Base-by-base conservation (phyloP, 2,113 vertebrate species). In the Tetrao urogallus region DNA sequence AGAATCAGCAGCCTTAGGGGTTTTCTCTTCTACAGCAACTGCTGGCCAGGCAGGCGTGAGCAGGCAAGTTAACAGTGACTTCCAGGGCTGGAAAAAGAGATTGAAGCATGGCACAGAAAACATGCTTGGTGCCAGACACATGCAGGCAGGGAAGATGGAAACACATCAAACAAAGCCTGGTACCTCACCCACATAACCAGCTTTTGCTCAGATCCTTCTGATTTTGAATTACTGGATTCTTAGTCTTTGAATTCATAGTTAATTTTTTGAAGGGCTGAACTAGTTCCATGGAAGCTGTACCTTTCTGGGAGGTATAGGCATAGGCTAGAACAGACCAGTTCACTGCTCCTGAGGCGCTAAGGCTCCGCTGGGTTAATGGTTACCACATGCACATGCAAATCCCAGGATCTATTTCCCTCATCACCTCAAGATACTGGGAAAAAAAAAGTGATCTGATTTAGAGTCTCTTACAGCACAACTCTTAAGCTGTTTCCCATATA, bases 311-410 rank as follows among this genome's bases (percentile, higher is more conserved):
- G n/a, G 56, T 88, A 54, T 16, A 71, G 52, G 21, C 38, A 50
- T 32, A 78, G 84, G 52, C 43, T 89, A 82, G 81, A 87, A 75
- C 40, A 92, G 70, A 78, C 32, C 89, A 75, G 74, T 88, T 91
- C 42, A 81, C 8, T 56, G 57, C 28, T 82, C 81, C 70, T 0
- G 3, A 57, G 58, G 84, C 89, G 40, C 13, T 71, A 38, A 47
- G 74, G 64, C 16, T 38, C 6, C 16, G 42, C 43, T 71, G 32
- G 24, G 42, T 56, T 88, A 45, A 45, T 48, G 52, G 56, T 47
- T 79, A 87, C 48, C 73, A 64, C 72, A 56, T 69, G 60, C 50
- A 86, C 1, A 2, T 66, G 47, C 45, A 78, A 73, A 82, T 65
- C 43, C 72, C 30, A 47, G 56, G 19, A 90, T 74, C 71, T 28